Base-by-base conservation (phyloP, 2,797 vertebrate species). In the Tragelaphus eurycerus region DNA sequence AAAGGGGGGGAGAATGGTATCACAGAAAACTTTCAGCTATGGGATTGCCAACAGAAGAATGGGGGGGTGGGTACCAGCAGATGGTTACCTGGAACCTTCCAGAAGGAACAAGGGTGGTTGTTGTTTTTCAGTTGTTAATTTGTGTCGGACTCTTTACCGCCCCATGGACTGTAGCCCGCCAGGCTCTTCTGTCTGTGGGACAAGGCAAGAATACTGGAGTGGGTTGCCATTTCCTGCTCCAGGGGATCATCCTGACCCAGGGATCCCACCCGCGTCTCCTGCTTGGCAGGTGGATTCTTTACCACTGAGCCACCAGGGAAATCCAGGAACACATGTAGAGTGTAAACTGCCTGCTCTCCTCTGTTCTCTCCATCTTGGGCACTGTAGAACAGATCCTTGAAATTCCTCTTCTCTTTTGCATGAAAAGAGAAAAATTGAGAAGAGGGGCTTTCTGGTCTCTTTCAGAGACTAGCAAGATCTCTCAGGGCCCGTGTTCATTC, bases 1-100 rank as follows among this genome's bases (percentile, higher is more conserved):
- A 59, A 29, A 13, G 4, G 15, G 12, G 12, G 31, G 27, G 54
- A 6, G 19, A 15, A 3, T 0, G 13, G 3, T 4, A 31, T 43
- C 34, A 3, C 15, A 52, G 81, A 83, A 54, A 60, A 2, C 6
- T 46, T 60, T 76, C 21, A 15, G 31, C 74, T 29, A 6, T 6
- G 57, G 54, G 10, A 14, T 54, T 90, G 48, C 67, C 64, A 50
- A 43, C 7, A 67, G 48, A 64, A 84, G 48, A 81, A n/a, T 6
- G 17, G 85, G 71, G 55, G 12, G 46, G 7, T 19, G 48, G 78
- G 3, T 48, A 12, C 12, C 34, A 1, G 14, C 59, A 38, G 62
- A 59, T 52, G 54, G 64, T 48, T 88, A 14, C 54, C 52, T 34
- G 67, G 67, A 60, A 57, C 11, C 43, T 90, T 95, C 78, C 4